Base-by-base conservation (phyloP, 2,888 invertebrate genomes). In the Hyposoter dolosus region DNA sequence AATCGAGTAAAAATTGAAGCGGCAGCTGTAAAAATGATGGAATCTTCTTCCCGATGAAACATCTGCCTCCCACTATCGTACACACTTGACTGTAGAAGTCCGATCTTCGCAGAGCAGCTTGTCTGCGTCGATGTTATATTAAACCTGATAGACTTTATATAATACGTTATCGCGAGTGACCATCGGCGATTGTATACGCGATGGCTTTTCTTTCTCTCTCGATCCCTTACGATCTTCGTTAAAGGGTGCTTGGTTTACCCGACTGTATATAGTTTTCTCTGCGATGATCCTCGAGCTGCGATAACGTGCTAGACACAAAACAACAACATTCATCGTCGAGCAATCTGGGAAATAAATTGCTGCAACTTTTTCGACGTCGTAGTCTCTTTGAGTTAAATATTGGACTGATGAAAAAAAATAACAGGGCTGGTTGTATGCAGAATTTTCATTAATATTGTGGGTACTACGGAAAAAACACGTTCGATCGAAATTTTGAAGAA, bases 1-100 rank as follows among this genome's bases (percentile, higher is more conserved):
- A 85, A 72, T 80, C 10, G 65, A 65, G 45, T 40, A 63, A 35
- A 40, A 43, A 68, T 45, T 43, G n/a, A 65, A 17, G 78, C 63
- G 71, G 87, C 84, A 87, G 85, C 83, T 87, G 83, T 76, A 50
- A 69, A 79, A 65, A 71, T 82, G 88, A 87, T 87, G 80, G 74
- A 28, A 87, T 85, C 86, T 86, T 72, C 45, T 69, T 68, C 19
- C 68, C 72, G 71, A 82, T 84, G 88, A 82, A 90, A 90, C 93
- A 93, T 90, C 93, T 93, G 93, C 90, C 91, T 91, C 90, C 89
- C 89, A 90, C 90, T 89, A 89, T 87, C 84, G 60, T 75, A 43
- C 76, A 66, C 63, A 77, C 68, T 81, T 77, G 71, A 74, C 76
- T 47, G 50, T 65, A 56, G 5, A 66, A 45, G 19, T 79, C 10